Percentiles rank a stretch among this genome's conserved stretches.
Evolutionary conservation across 2,888 invertebrate genomes (phyloP).

Genomic region (Papilio protenor): DNA sequence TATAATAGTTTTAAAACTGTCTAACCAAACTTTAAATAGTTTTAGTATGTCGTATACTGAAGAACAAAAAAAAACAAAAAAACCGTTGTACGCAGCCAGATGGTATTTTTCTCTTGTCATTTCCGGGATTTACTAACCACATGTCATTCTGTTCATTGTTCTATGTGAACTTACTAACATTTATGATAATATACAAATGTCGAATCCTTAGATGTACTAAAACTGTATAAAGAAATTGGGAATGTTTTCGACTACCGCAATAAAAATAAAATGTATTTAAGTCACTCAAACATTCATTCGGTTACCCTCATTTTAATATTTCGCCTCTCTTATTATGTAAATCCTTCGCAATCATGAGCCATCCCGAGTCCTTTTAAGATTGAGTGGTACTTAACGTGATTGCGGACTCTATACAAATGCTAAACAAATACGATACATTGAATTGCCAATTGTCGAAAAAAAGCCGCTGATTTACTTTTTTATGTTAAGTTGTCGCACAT

Average conservation of each 20-base stretch:
- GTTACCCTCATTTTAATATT: conserved; percentile 37
- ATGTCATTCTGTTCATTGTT: conserved; percentile 4
- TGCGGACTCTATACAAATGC: conserved; percentile 29
- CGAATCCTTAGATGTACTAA: background rate
- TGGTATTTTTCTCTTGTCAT: background rate
- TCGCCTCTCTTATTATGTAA: conserved; percentile 37
- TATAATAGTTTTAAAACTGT: background rate
- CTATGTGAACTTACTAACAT: background rate
- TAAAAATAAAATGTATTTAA: conserved; percentile 32
- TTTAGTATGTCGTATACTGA: background rate
- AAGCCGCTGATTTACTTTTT: background rate
- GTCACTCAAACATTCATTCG: conserved; percentile 24
- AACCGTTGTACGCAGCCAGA: background rate
- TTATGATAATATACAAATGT: background rate
- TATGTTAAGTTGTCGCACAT: background rate
- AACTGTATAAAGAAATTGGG: background rate
- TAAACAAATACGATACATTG: conserved; percentile 32
- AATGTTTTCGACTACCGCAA: background rate
- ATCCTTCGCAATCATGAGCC: conserved; percentile 36
- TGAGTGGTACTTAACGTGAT: conserved; percentile 39
- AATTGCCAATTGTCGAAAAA: conserved; percentile 21
- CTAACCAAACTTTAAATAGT: background rate
- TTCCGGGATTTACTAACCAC: background rate
- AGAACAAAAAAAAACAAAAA: background rate
- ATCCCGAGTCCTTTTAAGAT: conserved; percentile 35